phyloP scores from a whole-genome alignment of 1,140 invertebrate genomes.

The Bacillus rossius region DNA sequence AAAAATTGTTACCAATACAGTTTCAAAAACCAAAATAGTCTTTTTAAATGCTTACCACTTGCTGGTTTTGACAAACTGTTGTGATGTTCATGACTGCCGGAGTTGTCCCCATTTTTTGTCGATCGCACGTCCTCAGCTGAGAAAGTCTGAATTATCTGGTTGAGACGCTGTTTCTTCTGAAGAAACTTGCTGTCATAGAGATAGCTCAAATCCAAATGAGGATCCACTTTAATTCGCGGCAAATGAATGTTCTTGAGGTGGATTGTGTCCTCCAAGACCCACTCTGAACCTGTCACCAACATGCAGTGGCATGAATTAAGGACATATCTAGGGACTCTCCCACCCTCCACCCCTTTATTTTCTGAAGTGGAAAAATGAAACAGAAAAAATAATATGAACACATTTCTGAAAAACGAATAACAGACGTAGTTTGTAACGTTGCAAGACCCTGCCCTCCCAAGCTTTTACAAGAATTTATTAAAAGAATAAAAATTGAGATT shows the following conservation, averaged over 20 bases:
- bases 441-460: no score
- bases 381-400: no score
- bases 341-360: no score
- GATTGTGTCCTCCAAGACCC: slow-evolving; percentile 98
- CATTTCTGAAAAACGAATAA: no score
- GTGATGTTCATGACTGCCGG: slow-evolving; percentile 15
- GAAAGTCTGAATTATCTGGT: slow-evolving; percentile 60
- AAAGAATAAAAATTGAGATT: no score
- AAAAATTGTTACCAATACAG: no score
- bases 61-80: slow-evolving; percentile 10
- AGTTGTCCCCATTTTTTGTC: slow-evolving; percentile 47
- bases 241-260: slow-evolving; percentile 83
- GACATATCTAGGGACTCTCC: no score
- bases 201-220: slow-evolving; percentile 75
- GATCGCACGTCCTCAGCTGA: slow-evolving; percentile 53
- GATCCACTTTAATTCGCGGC: slow-evolving; percentile 72
- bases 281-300: slow-evolving; percentile 76
- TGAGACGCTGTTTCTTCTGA: slow-evolving; percentile 69
- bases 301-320: no score
- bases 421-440: no score
- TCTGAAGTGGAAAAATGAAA: no score
- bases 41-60: slow-evolving; percentile 8
- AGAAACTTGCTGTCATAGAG: slow-evolving; percentile 74
- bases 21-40: no score
- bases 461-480: no score